Base-by-base conservation (phyloP, 2,888 invertebrate genomes). In the Scaptomyza caliginosa region DNA sequence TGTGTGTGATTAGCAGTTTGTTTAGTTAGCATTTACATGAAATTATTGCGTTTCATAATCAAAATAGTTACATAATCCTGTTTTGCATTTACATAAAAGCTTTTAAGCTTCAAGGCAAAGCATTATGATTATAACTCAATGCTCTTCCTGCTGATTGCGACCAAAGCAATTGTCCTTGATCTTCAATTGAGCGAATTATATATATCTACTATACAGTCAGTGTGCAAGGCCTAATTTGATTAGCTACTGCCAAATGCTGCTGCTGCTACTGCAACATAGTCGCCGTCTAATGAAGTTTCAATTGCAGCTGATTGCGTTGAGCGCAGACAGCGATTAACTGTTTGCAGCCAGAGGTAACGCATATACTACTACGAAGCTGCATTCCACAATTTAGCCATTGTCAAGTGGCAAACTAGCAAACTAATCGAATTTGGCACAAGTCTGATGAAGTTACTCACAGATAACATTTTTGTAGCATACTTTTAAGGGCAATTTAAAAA, bases 11-110 rank as follows among this genome's bases (percentile, higher is more conserved):
- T 36, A 24, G 17, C 52, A 52, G 56, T 54, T 63, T 73, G 76
- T 74, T 75, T 76, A 73, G 67, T 60, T 76, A 59, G 49, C 56
- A 75, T 75, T 75, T 76, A 74, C 76, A 75, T 75, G 59, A 73
- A 76, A 67, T 75, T 76, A 75, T 75, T 76, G 59, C 54, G 73
- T 54, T 66, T 73, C 38, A 48, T 67, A 67, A 65, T 49, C 65
- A 49, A 50, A 54, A 49, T 46, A 21, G 26, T 28, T 58, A 28
- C 34, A 51, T 13, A 26, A 36, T 13, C 17, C 43, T 16, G 13
- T n/a, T 1, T 16, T 4, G 21, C 50, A 63, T 57, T 57, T 57
- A 23, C 62, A 62, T 56, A 57, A 49, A 28, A 43, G 62, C 63
- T 28, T 45, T 10, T 32, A 24, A 39, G 21, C 8, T 39, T 19